Conservation (phyloP, 2,797 vertebrate species). For the Euphonia xanthogaster region DNA sequence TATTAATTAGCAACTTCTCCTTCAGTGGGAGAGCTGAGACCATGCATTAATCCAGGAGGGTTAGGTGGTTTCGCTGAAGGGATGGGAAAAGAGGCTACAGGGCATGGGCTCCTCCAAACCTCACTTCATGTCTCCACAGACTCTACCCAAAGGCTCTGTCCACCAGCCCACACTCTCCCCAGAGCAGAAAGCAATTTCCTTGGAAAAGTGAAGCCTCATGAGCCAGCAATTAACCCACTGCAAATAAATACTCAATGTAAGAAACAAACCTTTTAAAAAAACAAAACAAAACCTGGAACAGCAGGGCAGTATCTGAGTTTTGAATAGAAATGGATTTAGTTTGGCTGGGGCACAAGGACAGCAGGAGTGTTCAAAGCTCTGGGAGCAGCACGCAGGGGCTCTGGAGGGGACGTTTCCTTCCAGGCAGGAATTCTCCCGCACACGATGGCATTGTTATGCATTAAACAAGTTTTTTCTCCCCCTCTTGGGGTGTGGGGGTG, state of each 20-base stretch:
- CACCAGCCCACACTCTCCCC: background rate
- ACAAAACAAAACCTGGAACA: conserved; percentile 22
- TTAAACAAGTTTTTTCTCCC: background rate
- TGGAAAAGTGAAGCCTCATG: background rate
- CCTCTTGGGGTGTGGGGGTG: background rate
- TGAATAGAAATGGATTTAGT: conserved; percentile 54
- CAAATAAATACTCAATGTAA: background rate
- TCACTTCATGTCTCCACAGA: background rate
- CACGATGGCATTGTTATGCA: conserved; percentile 51
- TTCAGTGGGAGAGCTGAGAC: background rate
- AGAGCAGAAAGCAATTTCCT: background rate
- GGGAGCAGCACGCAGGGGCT: background rate
- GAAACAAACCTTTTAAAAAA: conserved; percentile 8
- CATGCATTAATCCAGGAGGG: background rate
- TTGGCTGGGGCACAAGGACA: conserved; percentile 40
- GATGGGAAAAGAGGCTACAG: background rate
- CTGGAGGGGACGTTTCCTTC: conserved; percentile 45
- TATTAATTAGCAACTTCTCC: background rate
- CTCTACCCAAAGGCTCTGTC: background rate
- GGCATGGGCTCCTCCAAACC: background rate
- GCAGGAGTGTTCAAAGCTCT: background rate
- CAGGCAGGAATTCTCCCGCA: conserved; percentile 53
- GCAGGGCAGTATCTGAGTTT: background rate
- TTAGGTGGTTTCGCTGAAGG: background rate
- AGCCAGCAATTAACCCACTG: background rate